phyloP scores from a whole-genome alignment of 2,797 vertebrate genomes.

The Adrianichthys oophorus region DNA sequence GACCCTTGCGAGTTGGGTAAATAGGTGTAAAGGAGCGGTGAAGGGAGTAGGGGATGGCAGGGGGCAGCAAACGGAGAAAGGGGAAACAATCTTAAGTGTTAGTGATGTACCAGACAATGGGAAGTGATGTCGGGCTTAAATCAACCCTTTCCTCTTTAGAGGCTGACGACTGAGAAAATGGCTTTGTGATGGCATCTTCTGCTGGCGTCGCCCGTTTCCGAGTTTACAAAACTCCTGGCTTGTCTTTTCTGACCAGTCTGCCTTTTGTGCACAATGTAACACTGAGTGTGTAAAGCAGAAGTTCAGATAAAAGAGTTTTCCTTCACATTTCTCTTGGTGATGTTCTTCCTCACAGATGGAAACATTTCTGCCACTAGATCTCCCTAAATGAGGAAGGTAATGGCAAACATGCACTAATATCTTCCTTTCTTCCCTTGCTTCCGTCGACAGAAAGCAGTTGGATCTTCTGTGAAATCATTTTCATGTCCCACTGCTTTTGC shows the following conservation, averaged over 20 bases:
- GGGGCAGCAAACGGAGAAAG: constrained; percentile 14
- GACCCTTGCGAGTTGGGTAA: too few species aligned
- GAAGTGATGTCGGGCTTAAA: constrained; percentile 72
- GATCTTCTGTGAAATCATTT: neutral
- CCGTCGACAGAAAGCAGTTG: too few species aligned
- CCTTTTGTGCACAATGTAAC: neutral
- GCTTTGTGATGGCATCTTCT: constrained; percentile 44
- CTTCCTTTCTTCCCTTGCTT: too few species aligned
- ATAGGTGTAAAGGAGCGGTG: constrained; percentile 42
- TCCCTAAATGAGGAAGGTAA: neutral
- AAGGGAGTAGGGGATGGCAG: constrained; percentile 28
- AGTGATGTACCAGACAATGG: constrained; percentile 70
- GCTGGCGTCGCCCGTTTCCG: constrained; percentile 21
- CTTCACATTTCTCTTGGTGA: neutral
- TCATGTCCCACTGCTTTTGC: constrained; percentile 1
- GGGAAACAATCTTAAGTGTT: constrained; percentile 61
- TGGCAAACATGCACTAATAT: neutral
- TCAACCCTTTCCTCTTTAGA: constrained; percentile 41
- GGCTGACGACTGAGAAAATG: constrained; percentile 63
- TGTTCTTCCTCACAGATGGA: neutral
- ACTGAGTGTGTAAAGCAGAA: neutral
- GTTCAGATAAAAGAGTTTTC: neutral
- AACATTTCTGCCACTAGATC: neutral
- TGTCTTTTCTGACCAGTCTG: constrained; percentile 2
- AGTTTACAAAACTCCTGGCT: constrained; percentile 21